Base-by-base conservation (phyloP, 2,888 invertebrate genomes). In the Chirona hameri region DNA sequence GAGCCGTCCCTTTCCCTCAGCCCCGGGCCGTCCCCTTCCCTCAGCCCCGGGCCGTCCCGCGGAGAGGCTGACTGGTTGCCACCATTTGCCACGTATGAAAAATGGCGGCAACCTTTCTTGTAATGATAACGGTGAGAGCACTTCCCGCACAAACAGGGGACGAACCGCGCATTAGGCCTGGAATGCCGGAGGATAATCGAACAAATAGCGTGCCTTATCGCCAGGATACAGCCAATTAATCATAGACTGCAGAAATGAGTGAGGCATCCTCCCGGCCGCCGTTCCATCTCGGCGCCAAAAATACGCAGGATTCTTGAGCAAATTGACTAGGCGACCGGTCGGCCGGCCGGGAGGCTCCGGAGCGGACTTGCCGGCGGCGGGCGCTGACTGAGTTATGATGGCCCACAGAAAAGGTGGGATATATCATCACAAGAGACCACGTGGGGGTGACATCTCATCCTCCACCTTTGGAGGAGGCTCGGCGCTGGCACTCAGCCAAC, bases 151-250 rank as follows among this genome's bases (percentile, higher is more conserved):
- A 76, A 76, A 76, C 76, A 76, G 76, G 76, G 76, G 76, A 76
- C 27, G 76, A 76, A 46, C 76, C 76, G 76, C 18, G 76, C 76
- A 76, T 76, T 76, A 76, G 76, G 24, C 24, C 39, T 27, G 76
- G 76, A 76, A 76, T 76, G 76, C 46, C 76, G 76, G 24, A 14
- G 27, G 21, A 76, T 76, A 76, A 76, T 76, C 76, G 76, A 76
- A 76, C 76, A 76, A 76, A 76, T 76, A 76, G 76, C 39, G 24
- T 46, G 76, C 76, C 76, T 76, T 76, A 76, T 76, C 76, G 76
- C 76, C 76, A 76, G 76, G 76, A 76, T 76, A 76, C 76, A 76
- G 46, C 76, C 39, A 76, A 76, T 76, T 76, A 76, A 76, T 76
- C 76, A 76, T 76, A 46, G 24, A 27, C 39, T 27, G 15, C 24